Conservation (phyloP, 2,888 invertebrate genomes). For the Caenorhabditis sp. region DNA sequence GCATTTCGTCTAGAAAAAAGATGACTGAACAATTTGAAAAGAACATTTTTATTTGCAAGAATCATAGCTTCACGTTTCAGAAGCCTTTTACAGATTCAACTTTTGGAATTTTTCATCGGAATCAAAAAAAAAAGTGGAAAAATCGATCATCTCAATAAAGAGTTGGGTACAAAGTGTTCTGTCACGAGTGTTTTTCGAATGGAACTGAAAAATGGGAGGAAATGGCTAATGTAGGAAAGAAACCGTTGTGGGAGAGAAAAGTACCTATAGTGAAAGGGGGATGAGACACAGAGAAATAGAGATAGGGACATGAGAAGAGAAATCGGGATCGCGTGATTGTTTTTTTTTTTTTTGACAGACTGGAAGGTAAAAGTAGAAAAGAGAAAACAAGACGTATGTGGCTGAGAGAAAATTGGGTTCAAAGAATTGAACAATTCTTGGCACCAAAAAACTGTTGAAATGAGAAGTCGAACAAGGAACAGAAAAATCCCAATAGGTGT, state of each 20-base stretch:
- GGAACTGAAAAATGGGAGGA: background rate
- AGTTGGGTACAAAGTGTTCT: background rate
- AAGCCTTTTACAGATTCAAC: no score
- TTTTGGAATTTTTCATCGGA: background rate
- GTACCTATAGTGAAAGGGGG: conserved; percentile 40
- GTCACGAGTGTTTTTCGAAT: background rate
- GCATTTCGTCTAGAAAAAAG: background rate
- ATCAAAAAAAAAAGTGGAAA: background rate
- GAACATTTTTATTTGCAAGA: background rate
- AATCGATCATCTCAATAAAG: background rate
- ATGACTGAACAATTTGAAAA: background rate
- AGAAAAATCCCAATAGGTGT: background rate
- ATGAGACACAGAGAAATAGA: conserved; percentile 24
- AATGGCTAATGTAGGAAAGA: conserved; percentile 10
- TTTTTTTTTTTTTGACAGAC: conserved; percentile 4
- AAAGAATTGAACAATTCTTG: background rate
- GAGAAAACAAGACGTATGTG: no score
- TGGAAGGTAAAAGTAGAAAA: background rate
- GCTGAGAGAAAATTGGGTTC: background rate
- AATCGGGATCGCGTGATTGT: conserved; percentile 24
- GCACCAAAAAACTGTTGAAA: background rate
- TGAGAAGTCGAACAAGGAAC: background rate
- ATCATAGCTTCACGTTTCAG: background rate
- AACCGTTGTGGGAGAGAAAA: conserved; percentile 49
- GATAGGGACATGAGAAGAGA: background rate